These are phyloP conservation scores for Drymonia ruficornis DNA, from an alignment of 2,888 invertebrate species.

Conservation along the genomic window DNA sequence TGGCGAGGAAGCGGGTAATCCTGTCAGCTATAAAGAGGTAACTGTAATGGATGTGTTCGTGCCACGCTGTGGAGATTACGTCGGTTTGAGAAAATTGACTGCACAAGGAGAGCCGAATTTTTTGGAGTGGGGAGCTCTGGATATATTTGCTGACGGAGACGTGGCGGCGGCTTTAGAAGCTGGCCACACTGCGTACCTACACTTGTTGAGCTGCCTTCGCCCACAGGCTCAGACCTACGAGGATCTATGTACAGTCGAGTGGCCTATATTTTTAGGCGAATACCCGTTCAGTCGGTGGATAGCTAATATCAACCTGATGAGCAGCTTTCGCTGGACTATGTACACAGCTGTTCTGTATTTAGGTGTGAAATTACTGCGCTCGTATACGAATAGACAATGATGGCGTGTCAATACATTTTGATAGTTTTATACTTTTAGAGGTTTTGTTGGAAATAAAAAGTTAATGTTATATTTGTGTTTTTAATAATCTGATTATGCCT, in stretches of 20 bases:
- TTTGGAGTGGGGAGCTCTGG: conserved; percentile 75
- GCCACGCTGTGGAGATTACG: conserved; percentile 72
- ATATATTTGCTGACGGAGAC: conserved; percentile 75
- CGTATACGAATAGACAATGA: conserved; percentile 37
- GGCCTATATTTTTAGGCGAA: conserved; percentile 49
- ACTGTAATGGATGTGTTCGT: conserved; percentile 63
- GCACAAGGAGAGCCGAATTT: conserved; percentile 37
- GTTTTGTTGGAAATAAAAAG: conserved; percentile 15
- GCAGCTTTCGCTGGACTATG: conserved; percentile 44
- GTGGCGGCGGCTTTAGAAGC: conserved; percentile 72
- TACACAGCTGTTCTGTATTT: conserved; percentile 47
- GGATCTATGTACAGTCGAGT: conserved; percentile 51
- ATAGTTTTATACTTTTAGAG: conserved; percentile 5
- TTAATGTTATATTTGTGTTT: neutral
- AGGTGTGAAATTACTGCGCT: conserved; percentile 44
- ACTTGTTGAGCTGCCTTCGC: conserved; percentile 61
- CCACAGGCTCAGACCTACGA: conserved; percentile 74
- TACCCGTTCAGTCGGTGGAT: conserved; percentile 44
- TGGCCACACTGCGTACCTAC: conserved; percentile 69
- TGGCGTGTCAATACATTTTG: neutral
- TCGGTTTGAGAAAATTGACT: conserved; percentile 54
- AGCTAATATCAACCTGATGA: conserved; percentile 53
- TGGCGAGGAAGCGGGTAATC: conserved; percentile 61
- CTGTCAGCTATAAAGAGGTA: conserved; percentile 62
- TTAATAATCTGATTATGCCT: too few species aligned